Evolutionary conservation across 2,113 vertebrate genomes (phyloP).

Genomic region (Amblyornis subalaris): DNA sequence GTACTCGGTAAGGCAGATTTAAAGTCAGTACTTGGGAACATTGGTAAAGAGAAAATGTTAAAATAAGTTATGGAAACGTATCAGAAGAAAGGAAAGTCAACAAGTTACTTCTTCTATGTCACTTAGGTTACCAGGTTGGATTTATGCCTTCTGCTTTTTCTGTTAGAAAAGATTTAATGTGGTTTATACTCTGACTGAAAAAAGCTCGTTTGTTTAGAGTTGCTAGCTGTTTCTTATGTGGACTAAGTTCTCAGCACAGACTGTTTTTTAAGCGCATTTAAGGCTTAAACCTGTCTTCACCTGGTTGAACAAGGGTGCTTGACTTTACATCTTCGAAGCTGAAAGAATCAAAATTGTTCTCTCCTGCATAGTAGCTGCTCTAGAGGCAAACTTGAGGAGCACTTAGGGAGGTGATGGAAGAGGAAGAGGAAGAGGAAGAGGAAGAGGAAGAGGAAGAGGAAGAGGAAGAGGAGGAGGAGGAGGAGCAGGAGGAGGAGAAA

Average conservation of each 20-base stretch:
- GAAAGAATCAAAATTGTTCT: background rate
- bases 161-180: background rate
- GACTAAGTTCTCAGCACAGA: background rate
- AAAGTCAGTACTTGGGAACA: background rate
- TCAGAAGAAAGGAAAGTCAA: background rate
- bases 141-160: background rate
- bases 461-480: too few relatives aligned
- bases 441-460: fast-evolving
- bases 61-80: background rate
- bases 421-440: too few relatives aligned
- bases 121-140: background rate
- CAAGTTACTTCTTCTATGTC: background rate
- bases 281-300: background rate
- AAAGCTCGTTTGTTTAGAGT: background rate
- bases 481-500: too few relatives aligned
- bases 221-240: background rate
- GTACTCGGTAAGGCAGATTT: background rate
- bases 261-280: background rate
- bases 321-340: background rate
- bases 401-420: background rate
- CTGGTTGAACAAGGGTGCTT: background rate
- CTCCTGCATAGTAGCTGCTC: background rate
- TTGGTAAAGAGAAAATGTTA: background rate
- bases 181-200: background rate
- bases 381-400: background rate